Conservation (phyloP, 2,797 vertebrate genomes). For the Thamnophis elegans region DNA sequence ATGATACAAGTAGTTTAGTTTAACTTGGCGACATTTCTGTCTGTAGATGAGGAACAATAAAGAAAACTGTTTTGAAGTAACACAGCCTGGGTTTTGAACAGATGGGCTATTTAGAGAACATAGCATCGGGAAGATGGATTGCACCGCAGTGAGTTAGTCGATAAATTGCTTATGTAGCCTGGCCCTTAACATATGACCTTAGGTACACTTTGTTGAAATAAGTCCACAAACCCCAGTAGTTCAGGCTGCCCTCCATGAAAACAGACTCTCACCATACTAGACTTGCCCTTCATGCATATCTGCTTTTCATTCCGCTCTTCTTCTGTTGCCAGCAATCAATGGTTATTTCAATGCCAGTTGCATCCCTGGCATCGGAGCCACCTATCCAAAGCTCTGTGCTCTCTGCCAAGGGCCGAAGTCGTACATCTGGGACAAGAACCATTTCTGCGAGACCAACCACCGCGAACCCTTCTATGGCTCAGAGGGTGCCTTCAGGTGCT, state of each 20-base stretch:
- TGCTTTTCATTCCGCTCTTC: background rate
- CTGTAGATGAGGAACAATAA: no score
- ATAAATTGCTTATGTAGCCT: background rate
- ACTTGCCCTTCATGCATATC: background rate
- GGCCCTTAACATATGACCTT: no score
- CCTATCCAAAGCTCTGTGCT: constrained; percentile 76
- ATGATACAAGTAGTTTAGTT: no score
- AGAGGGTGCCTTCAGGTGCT: constrained; percentile 87
- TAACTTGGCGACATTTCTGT: no score
- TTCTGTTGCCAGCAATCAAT: constrained; percentile 72
- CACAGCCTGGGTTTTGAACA: background rate
- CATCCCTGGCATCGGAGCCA: constrained; percentile 79
- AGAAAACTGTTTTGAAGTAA: background rate
- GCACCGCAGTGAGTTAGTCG: background rate
- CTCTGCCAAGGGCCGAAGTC: constrained; percentile 86
- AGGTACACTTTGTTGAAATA: background rate
- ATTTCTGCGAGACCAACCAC: constrained; percentile 85
- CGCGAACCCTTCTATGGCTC: constrained; percentile 85
- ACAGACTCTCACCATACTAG: background rate
- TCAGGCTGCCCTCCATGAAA: no score
- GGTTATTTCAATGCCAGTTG: constrained; percentile 86
- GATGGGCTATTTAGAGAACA: background rate
- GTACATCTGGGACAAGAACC: constrained; percentile 82
- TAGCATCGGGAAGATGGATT: background rate
- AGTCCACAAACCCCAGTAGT: background rate